These are phyloP conservation scores for Anguilla rostrata DNA, from an alignment of 2,113 vertebrate genomes.

Conservation along the genomic window DNA sequence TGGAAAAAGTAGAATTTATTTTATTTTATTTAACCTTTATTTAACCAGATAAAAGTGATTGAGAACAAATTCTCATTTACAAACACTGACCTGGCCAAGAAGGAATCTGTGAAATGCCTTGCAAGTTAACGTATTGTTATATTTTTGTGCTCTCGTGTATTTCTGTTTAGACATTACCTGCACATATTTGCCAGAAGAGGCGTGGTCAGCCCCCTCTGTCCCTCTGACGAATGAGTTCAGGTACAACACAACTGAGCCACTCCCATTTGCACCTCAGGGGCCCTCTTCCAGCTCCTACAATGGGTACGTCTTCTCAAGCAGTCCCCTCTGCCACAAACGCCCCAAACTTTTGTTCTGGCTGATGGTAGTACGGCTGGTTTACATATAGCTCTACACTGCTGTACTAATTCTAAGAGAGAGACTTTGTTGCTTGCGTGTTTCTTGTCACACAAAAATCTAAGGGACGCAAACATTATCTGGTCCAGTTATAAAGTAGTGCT, in stretches of 20 bases:
- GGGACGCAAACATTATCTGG: neutral
- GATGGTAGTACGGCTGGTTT: too few relatives aligned
- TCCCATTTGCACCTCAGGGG: slow-evolving; percentile 74
- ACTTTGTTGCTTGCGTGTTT: too few relatives aligned
- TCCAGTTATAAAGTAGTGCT: too few relatives aligned
- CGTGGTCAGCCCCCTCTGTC: slow-evolving; percentile 81
- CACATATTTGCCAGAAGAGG: slow-evolving; percentile 78
- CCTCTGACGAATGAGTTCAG: slow-evolving; percentile 84
- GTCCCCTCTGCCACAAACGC: neutral
- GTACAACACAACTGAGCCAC: slow-evolving; percentile 79
- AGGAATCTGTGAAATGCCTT: neutral
- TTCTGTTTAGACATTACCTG: slow-evolving; percentile 58
- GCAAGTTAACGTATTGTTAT: neutral
- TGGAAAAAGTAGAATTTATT: too few relatives aligned
- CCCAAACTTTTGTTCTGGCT: neutral
- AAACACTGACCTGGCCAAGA: too few relatives aligned
- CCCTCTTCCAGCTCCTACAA: slow-evolving; percentile 67
- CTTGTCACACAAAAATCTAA: neutral
- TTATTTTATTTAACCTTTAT: too few relatives aligned
- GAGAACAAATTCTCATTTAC: too few relatives aligned
- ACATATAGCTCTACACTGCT: too few relatives aligned
- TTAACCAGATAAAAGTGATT: too few relatives aligned
- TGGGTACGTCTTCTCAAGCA: slow-evolving; percentile 65
- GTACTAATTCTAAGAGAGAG: too few relatives aligned
- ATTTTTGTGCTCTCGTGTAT: slow-evolving; percentile 10